Conservation (phyloP, 2,113 vertebrate species). For the Galeopterus variegatus region DNA sequence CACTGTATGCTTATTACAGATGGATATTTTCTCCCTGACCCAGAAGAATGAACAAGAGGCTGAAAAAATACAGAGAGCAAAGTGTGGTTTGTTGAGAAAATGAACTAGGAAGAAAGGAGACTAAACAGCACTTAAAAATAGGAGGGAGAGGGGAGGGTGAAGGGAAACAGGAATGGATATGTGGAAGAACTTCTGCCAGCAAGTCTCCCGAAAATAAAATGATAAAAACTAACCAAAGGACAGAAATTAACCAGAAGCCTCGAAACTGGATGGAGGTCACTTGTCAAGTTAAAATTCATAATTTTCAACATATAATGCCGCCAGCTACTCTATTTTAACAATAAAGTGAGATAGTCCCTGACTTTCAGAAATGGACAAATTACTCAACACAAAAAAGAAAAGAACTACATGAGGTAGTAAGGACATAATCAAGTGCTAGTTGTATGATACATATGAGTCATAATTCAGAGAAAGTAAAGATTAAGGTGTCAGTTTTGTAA, state of each 20-base stretch:
- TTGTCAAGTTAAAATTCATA: not conserved
- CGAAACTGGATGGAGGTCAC: not conserved
- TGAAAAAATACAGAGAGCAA: not conserved
- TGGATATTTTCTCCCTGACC: not conserved
- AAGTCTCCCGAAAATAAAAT: not conserved
- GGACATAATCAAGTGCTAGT: not conserved
- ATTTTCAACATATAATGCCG: not conserved
- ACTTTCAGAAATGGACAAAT: not conserved
- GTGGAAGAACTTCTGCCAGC: not conserved
- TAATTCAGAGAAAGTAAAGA: not conserved
- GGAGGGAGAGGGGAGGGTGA: not conserved
- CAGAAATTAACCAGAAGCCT: not conserved
- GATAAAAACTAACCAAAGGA: not conserved
- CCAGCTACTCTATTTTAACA: not conserved
- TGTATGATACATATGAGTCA: not conserved
- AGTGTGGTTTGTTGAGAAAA: conserved; percentile 38
- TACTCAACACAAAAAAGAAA: not conserved
- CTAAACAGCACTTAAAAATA: not conserved
- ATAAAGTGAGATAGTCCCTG: not conserved
- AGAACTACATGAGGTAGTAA: not conserved
- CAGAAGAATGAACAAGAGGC: not conserved
- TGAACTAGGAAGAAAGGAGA: conserved; percentile 6
- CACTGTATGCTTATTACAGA: not conserved
- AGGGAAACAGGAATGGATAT: not conserved
- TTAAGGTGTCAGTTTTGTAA: not conserved